Evolutionary conservation across 2,888 invertebrate genomes (phyloP).

Genomic region (Liopterus haemorrhoidalis): DNA sequence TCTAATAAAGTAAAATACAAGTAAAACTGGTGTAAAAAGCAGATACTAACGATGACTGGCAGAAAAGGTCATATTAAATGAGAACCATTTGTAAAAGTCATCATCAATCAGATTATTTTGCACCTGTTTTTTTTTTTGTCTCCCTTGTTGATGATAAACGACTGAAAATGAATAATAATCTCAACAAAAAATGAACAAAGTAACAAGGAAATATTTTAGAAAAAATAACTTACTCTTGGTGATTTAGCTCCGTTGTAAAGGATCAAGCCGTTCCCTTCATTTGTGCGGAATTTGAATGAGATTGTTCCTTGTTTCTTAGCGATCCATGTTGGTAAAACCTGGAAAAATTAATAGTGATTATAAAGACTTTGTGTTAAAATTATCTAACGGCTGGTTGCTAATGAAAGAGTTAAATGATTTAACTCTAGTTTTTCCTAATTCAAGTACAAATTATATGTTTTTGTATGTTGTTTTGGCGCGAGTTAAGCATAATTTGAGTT

Average conservation of each 20-base stretch:
- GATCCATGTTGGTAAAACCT: slow-evolving; percentile 88
- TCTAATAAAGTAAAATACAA: too few species aligned
- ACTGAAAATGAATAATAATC: neutral
- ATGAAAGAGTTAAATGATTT: too few species aligned
- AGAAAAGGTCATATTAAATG: slow-evolving; percentile 7
- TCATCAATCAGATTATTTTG: slow-evolving; percentile 14
- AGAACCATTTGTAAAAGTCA: slow-evolving; percentile 12
- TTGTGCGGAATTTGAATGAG: slow-evolving; percentile 91
- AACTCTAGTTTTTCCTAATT: neutral
- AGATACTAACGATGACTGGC: slow-evolving; percentile 9
- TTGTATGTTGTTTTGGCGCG: too few species aligned
- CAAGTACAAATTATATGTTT: neutral
- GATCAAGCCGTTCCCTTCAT: slow-evolving; percentile 89
- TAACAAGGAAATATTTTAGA: slow-evolving; percentile 41
- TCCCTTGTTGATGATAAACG: neutral
- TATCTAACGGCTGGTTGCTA: too few species aligned
- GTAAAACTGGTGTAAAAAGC: too few species aligned
- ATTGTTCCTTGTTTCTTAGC: slow-evolving; percentile 83
- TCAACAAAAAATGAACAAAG: slow-evolving; percentile 14
- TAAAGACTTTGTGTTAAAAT: too few species aligned
- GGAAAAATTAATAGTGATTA: slow-evolving; percentile 38
- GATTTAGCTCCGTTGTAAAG: slow-evolving; percentile 85
- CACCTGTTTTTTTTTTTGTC: slow-evolving; percentile 13
- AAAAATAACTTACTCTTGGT: slow-evolving; percentile 59
- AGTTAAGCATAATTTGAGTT: neutral